Evolutionary conservation across 2,797 vertebrate genomes (phyloP).

Genomic region (Scleropages formosus): DNA sequence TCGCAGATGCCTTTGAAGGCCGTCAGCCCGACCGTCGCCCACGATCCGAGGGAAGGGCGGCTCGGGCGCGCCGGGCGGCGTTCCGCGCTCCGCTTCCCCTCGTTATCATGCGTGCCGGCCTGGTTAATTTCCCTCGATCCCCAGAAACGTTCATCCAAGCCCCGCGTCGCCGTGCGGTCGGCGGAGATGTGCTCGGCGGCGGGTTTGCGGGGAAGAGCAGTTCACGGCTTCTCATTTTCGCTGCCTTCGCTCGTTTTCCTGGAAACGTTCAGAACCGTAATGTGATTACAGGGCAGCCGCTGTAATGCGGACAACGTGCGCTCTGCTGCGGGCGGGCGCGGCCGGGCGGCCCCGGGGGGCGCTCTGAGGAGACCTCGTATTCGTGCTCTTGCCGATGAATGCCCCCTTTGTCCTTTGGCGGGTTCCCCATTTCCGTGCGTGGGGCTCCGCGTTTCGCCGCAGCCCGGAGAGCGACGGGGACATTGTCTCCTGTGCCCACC

Average conservation of each 20-base stretch:
- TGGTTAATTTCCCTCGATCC: not conserved
- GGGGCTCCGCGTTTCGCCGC: not conserved
- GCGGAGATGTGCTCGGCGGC: not conserved
- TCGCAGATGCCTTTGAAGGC: no score
- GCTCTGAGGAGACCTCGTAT: not conserved
- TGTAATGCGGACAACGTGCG: not conserved
- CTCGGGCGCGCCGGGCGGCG: not conserved
- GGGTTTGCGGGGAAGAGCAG: not conserved
- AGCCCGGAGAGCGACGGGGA: not conserved
- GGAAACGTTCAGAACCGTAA: not conserved
- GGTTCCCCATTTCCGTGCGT: not conserved
- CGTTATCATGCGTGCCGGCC: not conserved
- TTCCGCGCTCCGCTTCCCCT: not conserved
- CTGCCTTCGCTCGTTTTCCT: not conserved
- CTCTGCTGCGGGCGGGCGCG: constrained; percentile 4
- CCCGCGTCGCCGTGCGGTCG: no score
- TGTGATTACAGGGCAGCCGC: constrained; percentile 12
- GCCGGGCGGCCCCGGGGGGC: not conserved
- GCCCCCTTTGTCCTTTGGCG: not conserved
- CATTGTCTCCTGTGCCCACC: not conserved
- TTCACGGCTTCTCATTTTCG: not conserved
- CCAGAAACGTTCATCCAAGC: no score
- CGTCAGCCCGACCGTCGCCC: no score
- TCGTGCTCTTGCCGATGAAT: not conserved
- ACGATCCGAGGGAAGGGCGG: not conserved